Base-by-base conservation (phyloP, 2,888 invertebrate genomes). In the Ephialtes manifestator region DNA sequence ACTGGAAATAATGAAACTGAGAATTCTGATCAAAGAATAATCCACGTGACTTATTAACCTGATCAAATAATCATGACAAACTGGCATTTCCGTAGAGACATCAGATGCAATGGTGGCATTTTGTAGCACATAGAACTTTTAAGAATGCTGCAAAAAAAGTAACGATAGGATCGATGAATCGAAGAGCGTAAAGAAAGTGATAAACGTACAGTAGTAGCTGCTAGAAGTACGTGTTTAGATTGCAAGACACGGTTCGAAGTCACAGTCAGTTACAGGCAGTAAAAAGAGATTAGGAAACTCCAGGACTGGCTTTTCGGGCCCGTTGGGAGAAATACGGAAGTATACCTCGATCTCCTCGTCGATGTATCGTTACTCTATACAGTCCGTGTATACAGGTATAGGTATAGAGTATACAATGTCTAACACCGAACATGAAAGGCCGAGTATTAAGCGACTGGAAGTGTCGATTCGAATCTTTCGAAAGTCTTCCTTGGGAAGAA, bases 281-380 rank as follows among this genome's bases (percentile, higher is more conserved):
- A 92, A 92, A 92, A 92, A 92, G 91, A 90, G 91, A 92, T 92
- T 92, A 92, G 91, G 91, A 92, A 90, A 91, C 90, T 91, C 89
- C 39, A 11, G 65, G 89, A 92, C 91, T 86, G 77, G 83, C 67
- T 85, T 85, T 85, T 80, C 82, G 76, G 78, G 68, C 63, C 86
- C 81, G 75, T 67, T 67, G 83, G 76, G 86, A 85, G 83, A 89
- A 86, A 88, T 87, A 88, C 82, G 70, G 81, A 86, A 53, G 84
- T 84, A 77, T 83, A 81, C 65, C 68, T 67, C 72, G 74, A 83
- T 65, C n/a, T 79, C 70, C 70, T 63, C 60, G 63, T 51, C 51
- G 39, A 13, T 18, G 67, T 43, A 71, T 55, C 20, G 68, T 35
- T 28, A 4, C 39, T 71, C 13, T 24, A 55, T 24, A 24, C 55